Base-by-base conservation (phyloP, 23 tunicate genomes). In the Corella eumyota region DNA sequence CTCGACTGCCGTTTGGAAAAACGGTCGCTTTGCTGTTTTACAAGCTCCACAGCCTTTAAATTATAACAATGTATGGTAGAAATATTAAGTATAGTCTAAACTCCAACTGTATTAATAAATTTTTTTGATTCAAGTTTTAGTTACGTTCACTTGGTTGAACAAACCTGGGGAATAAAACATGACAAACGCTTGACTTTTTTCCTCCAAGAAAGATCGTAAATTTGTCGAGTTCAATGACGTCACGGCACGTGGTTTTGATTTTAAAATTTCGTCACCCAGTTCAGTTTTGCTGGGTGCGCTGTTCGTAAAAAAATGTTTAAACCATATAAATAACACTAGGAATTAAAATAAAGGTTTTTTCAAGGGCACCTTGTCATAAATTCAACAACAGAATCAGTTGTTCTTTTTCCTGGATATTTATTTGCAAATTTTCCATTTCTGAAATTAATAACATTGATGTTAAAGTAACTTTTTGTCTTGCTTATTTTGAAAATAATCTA, bases 121-220 rank as follows among this genome's bases (percentile, higher is more conserved):
- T n/a, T n/a, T n/a, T n/a, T n/a, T n/a, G n/a, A n/a, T n/a, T n/a
- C n/a, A n/a, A n/a, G n/a, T n/a, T n/a, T n/a, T n/a, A n/a, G n/a
- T n/a, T n/a, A n/a, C n/a, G n/a, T n/a, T n/a, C n/a, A n/a, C n/a
- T n/a, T n/a, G n/a, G n/a, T 25, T 13, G 25, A 2, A 59, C 78
- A 49, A 44, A 88, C 96, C 45, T 37, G 88, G 88, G 4, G 96
- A 72, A 73, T 88, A 88, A 46, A 88, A 78, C 96, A 88, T 88
- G 63, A 88, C 71, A 30, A 88, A 44, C 17, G 69, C 65, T 54
- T 88, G 64, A 36, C 67, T 63, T 7, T 65, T 36, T 2, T 17
- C 40, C 13, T 60, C 28, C 25, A 88, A 26, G 56, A 71, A 88
- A 15, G 45, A 9, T 11, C 59, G 25, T 11, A 88, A 70, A 25